Evolutionary conservation across 2,888 invertebrate genomes (phyloP).

Genomic region (Brachypalpus laphriformis): DNA sequence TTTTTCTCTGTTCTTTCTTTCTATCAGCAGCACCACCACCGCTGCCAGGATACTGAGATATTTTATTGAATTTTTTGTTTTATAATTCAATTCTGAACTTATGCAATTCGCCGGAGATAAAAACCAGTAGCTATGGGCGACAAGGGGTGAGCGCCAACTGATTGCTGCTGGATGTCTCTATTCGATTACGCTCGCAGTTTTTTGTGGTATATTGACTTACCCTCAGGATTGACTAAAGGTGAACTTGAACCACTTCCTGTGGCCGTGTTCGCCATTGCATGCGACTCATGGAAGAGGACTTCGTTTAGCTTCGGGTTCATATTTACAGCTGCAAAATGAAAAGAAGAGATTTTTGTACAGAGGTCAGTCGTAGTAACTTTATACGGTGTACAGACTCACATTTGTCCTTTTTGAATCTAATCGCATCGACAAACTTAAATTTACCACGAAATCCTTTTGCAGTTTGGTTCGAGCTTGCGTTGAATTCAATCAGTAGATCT

Average conservation of each 20-base stretch:
- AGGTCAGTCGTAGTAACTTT: neutral
- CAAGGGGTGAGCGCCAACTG: neutral
- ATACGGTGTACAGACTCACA: slow-evolving; percentile 32
- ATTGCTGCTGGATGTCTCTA: slow-evolving; percentile 4
- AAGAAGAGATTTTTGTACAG: neutral
- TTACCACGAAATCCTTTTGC: slow-evolving; percentile 82
- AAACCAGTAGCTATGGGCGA: neutral
- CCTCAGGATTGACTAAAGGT: slow-evolving; percentile 44
- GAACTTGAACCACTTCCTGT: slow-evolving; percentile 61
- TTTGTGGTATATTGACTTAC: slow-evolving; percentile 58
- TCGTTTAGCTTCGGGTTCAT: slow-evolving; percentile 60
- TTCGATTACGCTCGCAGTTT: slow-evolving; percentile 46
- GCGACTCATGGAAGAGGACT: slow-evolving; percentile 45
- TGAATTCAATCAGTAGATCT: slow-evolving; percentile 92
- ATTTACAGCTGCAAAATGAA: slow-evolving; percentile 60
- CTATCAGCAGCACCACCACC: neutral
- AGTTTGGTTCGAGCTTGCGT: slow-evolving; percentile 87
- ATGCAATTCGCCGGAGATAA: slow-evolving; percentile 22
- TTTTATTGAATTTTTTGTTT: slow-evolving; percentile 63
- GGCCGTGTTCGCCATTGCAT: slow-evolving; percentile 15
- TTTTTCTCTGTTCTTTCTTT: slow-evolving; percentile 42
- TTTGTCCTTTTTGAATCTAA: slow-evolving; percentile 52
- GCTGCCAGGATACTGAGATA: slow-evolving; percentile 50
- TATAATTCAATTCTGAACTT: slow-evolving; percentile 63
- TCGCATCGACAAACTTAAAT: slow-evolving; percentile 79